A percentile compares a stretch with the other conserved stretches of the same genome.
Conservation (phyloP, 2,113 vertebrate species). For the Perognathus longimembris region DNA sequence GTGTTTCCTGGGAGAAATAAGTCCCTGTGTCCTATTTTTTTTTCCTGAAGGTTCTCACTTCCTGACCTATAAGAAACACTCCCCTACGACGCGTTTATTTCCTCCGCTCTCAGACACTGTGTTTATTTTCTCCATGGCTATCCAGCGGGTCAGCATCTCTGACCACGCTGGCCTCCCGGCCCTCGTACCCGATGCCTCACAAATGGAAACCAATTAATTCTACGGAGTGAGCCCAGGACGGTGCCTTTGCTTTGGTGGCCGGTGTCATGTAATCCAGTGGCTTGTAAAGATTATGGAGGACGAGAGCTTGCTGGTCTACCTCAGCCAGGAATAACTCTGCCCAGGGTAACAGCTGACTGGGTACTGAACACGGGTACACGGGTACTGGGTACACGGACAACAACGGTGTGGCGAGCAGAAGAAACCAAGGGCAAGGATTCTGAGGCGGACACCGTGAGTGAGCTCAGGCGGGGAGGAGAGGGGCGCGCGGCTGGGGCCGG, state of each 20-base stretch:
- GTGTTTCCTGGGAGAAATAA: constrained; percentile 46
- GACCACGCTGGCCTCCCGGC: no score
- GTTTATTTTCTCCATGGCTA: not conserved
- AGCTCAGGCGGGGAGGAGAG: no score
- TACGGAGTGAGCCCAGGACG: not conserved
- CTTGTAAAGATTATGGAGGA: not conserved
- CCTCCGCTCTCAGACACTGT: no score
- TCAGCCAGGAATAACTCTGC: not conserved
- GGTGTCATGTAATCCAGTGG: no score
- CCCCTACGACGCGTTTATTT: not conserved
- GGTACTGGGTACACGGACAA: no score
- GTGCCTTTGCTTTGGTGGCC: no score
- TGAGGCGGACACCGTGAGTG: not conserved
- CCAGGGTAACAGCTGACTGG: not conserved
- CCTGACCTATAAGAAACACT: not conserved
- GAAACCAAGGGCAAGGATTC: not conserved
- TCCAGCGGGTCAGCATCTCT: not conserved
- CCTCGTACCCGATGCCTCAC: not conserved
- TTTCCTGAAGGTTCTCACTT: not conserved
- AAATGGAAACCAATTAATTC: constrained; percentile 10
- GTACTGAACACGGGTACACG: no score
- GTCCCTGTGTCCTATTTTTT: not conserved
- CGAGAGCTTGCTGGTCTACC: not conserved
- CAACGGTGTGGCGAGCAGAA: not conserved
- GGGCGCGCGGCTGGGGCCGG: no score